A percentile compares a stretch with the other conserved stretches of the same genome.
These are phyloP conservation scores for Aleiodes alternator DNA, from an alignment of 2,888 invertebrate species.

Conservation along the genomic window DNA sequence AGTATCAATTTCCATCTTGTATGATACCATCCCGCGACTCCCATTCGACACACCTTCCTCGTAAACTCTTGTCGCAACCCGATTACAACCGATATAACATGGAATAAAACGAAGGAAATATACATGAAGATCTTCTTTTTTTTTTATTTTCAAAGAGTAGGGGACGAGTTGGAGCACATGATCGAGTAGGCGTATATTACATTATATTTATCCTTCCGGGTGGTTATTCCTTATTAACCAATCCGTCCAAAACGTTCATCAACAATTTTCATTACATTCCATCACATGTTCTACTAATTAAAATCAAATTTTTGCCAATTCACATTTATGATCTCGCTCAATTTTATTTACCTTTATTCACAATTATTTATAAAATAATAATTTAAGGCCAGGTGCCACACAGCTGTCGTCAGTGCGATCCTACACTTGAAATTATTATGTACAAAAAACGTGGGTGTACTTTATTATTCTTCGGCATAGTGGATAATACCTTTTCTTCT, in stretches of 20 bases:
- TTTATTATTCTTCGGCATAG: constrained; percentile 53
- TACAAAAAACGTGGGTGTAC: constrained; percentile 59
- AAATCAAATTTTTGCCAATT: neutral
- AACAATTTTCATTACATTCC: constrained; percentile 23
- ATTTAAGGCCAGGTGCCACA: constrained; percentile 56
- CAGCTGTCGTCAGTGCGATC: constrained; percentile 52
- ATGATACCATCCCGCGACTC: constrained; percentile 39
- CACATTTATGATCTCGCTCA: neutral
- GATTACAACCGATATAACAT: constrained; percentile 37
- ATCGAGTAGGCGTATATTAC: constrained; percentile 25
- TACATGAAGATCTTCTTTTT: neutral
- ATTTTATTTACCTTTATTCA: neutral
- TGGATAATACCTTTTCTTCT: too few relatives aligned
- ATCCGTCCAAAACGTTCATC: constrained; percentile 33
- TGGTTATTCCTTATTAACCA: constrained; percentile 38
- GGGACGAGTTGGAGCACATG: constrained; percentile 30
- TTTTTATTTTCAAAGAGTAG: constrained; percentile 20
- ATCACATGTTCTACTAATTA: neutral
- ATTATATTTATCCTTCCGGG: constrained; percentile 45
- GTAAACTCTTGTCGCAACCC: constrained; percentile 43
- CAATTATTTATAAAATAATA: constrained; percentile 1
- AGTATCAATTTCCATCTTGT: constrained; percentile 53
- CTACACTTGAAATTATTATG: constrained; percentile 49
- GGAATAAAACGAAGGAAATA: constrained; percentile 21
- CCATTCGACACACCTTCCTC: constrained; percentile 53